Base-by-base conservation (phyloP, 2,888 invertebrate species). In the Aelia acuminata region DNA sequence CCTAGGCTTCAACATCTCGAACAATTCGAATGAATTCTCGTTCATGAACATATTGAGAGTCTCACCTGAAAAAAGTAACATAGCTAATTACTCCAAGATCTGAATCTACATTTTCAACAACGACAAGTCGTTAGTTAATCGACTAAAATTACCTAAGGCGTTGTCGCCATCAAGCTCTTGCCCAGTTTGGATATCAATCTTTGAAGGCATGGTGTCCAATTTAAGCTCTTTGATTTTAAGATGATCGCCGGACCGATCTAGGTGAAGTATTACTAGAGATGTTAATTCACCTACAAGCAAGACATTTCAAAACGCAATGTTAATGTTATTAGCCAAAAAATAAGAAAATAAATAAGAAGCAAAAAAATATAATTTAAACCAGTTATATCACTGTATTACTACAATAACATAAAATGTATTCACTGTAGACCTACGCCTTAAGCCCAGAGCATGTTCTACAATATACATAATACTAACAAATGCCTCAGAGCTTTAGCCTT, bases 21-120 rank as follows among this genome's bases (percentile, higher is more conserved):
- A 89, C n/a, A 89, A 49, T 75, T 89, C 89, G n/a, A 63, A 84
- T 8, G 89, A 88, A 80, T 89, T 89, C 63, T 89, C 88, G 75
- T 88, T 89, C 53, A 89, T 75, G 75, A 87, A 88, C 20, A 88
- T 50, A 22, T 88, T 87, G 63, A 89, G 50, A 20, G 87, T 75
- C 48, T 89, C 84, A 43, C 89, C 89, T 89, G 63, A 0, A 87
- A 89, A 8, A 48, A 49, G 15, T 20, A 15, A 35, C 22, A 35
- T 20, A 1, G 35, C 8, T 7, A 35, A 35, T 22, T n/a, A 11
- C 22, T 53, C 49, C 20, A 4, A 8, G 20, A 20, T 43, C 4
- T 43, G 13, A 2, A 3, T 49, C 13, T 49, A 10, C 15, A 13
- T 18, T 49, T 49, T 49, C 11, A 49, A 49, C n/a, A n/a, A 3